Evolutionary conservation across 1,140 invertebrate genomes (phyloP).

Genomic region (Anastrepha obliqua): DNA sequence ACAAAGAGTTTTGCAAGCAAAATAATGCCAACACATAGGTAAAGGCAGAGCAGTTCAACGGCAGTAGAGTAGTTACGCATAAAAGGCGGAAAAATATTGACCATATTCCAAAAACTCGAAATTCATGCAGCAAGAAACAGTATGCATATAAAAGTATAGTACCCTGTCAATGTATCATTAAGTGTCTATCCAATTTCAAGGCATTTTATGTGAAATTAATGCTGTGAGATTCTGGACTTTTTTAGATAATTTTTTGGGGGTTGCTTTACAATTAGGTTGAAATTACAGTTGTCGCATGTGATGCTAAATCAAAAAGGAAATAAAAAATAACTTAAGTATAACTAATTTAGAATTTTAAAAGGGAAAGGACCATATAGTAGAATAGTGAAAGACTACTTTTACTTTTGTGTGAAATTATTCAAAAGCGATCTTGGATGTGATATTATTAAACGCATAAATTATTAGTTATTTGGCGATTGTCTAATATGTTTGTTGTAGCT

Average conservation of each 20-base stretch:
- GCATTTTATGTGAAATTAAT: slow-evolving; percentile 17
- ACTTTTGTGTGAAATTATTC: neutral
- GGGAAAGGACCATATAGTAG: neutral
- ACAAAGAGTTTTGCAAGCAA: slow-evolving; percentile 73
- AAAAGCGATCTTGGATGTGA: slow-evolving; percentile 1
- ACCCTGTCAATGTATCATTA: slow-evolving; percentile 37
- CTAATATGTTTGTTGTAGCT: neutral
- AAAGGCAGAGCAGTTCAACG: neutral
- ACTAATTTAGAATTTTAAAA: slow-evolving; percentile 10
- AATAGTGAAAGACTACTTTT: neutral
- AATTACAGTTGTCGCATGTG: slow-evolving; percentile 47
- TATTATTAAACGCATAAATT: slow-evolving; percentile 25
- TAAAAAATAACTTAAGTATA: neutral
- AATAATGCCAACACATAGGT: slow-evolving; percentile 53
- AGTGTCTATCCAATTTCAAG: slow-evolving; percentile 27
- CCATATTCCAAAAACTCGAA: slow-evolving; percentile 20
- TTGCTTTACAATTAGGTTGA: slow-evolving; percentile 41
- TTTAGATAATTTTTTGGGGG: neutral
- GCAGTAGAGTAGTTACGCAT: neutral
- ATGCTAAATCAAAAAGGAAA: neutral
- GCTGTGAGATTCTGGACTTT: slow-evolving; percentile 34
- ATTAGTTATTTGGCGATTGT: neutral
- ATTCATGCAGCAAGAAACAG: neutral
- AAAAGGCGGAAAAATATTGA: neutral
- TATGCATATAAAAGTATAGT: slow-evolving; percentile 24